A percentile compares a stretch with the other conserved stretches of the same genome.
Evolutionary conservation across 2,113 vertebrate genomes (phyloP).

Genomic region (Pogona vitticeps): DNA sequence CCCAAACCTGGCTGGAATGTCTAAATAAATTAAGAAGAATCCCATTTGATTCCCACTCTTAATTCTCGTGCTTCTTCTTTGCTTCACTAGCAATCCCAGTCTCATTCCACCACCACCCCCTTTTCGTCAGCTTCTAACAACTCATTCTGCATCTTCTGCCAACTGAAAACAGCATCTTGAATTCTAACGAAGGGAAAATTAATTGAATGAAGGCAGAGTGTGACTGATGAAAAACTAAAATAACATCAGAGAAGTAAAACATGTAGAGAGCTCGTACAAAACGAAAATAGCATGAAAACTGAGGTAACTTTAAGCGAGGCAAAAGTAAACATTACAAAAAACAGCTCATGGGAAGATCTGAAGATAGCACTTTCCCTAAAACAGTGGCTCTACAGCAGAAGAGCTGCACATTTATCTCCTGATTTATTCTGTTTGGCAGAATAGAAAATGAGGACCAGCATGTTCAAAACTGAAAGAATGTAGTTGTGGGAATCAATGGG

Average conservation of each 20-base stretch:
- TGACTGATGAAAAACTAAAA: conserved; percentile 15
- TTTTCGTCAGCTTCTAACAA: not conserved
- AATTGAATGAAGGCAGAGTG: conserved; percentile 14
- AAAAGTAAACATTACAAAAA: not conserved
- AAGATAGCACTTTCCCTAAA: not conserved
- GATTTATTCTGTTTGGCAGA: not conserved
- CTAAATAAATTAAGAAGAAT: conserved; percentile 8
- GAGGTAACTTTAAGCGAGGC: not conserved
- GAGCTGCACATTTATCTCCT: not conserved
- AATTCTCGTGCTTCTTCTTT: not conserved
- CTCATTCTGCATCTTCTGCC: not conserved
- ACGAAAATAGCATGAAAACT: not conserved
- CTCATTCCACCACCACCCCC: not conserved
- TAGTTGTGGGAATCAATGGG: not conserved
- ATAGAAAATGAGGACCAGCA: not conserved
- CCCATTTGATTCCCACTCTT: not conserved
- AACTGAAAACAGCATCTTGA: conserved; percentile 9
- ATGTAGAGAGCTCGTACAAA: not conserved
- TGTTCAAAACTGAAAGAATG: not conserved
- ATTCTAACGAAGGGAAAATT: conserved; percentile 21
- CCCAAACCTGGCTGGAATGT: not conserved
- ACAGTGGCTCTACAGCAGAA: not conserved
- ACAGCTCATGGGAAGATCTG: not conserved
- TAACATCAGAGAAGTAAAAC: not conserved
- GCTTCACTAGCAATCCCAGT: not conserved